Base-by-base conservation (phyloP, 2,888 invertebrate species). In the Spisula subtruncata region DNA sequence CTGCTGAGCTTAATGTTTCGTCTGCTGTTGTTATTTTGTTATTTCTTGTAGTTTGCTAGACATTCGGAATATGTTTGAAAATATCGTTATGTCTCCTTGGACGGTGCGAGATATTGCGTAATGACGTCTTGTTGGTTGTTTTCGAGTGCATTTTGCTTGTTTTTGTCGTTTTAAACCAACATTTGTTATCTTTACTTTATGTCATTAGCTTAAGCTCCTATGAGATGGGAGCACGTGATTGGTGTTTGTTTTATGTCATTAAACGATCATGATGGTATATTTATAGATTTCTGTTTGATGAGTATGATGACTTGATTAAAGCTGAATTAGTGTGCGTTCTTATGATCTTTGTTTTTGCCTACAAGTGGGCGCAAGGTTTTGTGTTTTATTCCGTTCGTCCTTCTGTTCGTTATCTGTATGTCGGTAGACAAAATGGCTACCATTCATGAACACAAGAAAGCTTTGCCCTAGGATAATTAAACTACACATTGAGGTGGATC, bases 101-200 rank as follows among this genome's bases (percentile, higher is more conserved):
- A 66, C n/a, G 60, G 60, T 60, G 60, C 60, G 12, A 66, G 60
- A 66, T 66, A 66, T 66, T 66, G 25, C 25, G 60, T 25, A 25
- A 25, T 66, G 60, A 66, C 60, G 60, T 66, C 60, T 66, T 66
- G 60, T 66, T n/a, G 25, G 25, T 66, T 66, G n/a, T 66, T 66
- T 25, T 66, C 10, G 60, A 66, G 60, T 66, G 60, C 12, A 8
- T 66, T 25, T 41, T 41, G 41, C 0, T 20, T n/a, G 5, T 66
- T 66, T 25, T 25, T 25, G 20, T 41, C n/a, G n/a, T 66, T 25
- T 25, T 66, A 66, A 5, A 66, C 60, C 25, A 66, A 25, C 25
- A 25, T 5, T 25, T 66, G 25, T 66, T 25, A 66, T 66, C n/a
- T n/a, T n/a, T n/a, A n/a, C 60, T 66, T 12, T 66, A n/a, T 66